Base-by-base conservation (phyloP, 2,888 invertebrate species). In the Lordiphosa andalusiaca region DNA sequence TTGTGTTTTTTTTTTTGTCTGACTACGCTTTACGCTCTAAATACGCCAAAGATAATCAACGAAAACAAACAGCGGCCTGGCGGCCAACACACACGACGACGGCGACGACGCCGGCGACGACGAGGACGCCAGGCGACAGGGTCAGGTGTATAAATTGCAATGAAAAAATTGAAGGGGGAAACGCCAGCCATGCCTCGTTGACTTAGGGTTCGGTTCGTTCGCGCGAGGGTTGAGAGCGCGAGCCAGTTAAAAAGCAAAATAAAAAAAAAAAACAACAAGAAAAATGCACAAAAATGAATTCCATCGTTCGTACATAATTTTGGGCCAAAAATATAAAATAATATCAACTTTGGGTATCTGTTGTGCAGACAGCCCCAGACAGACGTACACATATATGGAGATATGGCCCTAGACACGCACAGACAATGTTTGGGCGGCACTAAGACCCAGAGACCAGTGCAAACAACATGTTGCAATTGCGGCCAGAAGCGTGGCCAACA, bases 1-100 rank as follows among this genome's bases (percentile, higher is more conserved):
- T 10, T 50, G 46, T 71, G 9, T 30, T 53, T 59, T 66, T 9
- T 30, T 30, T 30, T 52, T 49, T 71, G 85, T 84, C 85, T 84
- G 86, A 85, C 84, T 82, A 77, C 82, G 76, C 85, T 88, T 87
- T 87, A 88, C 88, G 87, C 87, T 87, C 87, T 87, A 87, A 85
- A 87, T 87, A 87, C 88, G 86, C 86, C 73, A 65, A 78, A 87
- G 84, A 87, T 84, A 88, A 87, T 87, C 85, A 87, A 78, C 85
- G 69, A 77, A 83, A 82, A 81, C 80, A 81, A 80, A 80, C 86
- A 80, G 67, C 59, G 67, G 46, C 44, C 10, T 23, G 49, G 48
- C 10, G 49, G 48, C 10, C 48, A 37, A 13, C 36, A 37, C 36
- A 23, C 48, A 37, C 21, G n/a, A 41, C 16, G 6, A 3, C 16